A percentile compares a stretch with the other conserved stretches of the same genome.
phyloP scores from a whole-genome alignment of 1,140 invertebrate genomes.

The Probaryconus sp. region DNA sequence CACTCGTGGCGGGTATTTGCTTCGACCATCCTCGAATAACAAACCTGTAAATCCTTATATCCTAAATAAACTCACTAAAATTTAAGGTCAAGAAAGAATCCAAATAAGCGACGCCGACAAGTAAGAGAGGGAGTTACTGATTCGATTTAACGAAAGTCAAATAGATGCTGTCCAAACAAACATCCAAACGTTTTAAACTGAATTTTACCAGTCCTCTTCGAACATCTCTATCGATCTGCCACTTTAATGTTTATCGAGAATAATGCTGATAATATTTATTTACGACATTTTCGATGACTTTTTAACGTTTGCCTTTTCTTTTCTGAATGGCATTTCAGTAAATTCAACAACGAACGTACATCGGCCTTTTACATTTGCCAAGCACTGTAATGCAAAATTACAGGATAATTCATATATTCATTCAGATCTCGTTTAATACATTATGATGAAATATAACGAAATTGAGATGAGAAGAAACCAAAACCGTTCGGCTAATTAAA shows the following conservation, averaged over 20 bases:
- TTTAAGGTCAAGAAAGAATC: slow-evolving; percentile 62
- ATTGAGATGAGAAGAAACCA: too few relatives aligned
- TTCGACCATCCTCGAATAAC: slow-evolving; percentile 73
- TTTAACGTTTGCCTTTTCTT: slow-evolving; percentile 1
- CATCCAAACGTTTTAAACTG: slow-evolving; percentile 55
- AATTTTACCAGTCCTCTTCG: slow-evolving; percentile 58
- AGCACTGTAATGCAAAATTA: too few relatives aligned
- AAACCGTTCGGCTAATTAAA: too few relatives aligned
- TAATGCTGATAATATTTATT: slow-evolving; percentile 1
- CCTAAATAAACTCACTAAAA: slow-evolving; percentile 75
- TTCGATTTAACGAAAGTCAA: slow-evolving; percentile 73
- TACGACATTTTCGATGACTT: background rate
- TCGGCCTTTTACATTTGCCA: too few relatives aligned
- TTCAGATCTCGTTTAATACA: too few relatives aligned
- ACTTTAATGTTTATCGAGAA: slow-evolving; percentile 32
- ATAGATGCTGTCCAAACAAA: slow-evolving; percentile 71
- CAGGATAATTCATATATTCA: too few relatives aligned
- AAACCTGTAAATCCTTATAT: slow-evolving; percentile 75
- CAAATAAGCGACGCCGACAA: slow-evolving; percentile 67
- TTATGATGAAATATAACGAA: too few relatives aligned
- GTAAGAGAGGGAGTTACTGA: slow-evolving; percentile 31
- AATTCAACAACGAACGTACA: too few relatives aligned
- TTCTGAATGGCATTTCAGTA: too few relatives aligned
- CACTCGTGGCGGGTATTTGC: slow-evolving; percentile 70
- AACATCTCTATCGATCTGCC: slow-evolving; percentile 28